These are phyloP conservation scores for Ifrita kowaldi DNA, from an alignment of 2,113 vertebrate genomes.

Conservation along the genomic window DNA sequence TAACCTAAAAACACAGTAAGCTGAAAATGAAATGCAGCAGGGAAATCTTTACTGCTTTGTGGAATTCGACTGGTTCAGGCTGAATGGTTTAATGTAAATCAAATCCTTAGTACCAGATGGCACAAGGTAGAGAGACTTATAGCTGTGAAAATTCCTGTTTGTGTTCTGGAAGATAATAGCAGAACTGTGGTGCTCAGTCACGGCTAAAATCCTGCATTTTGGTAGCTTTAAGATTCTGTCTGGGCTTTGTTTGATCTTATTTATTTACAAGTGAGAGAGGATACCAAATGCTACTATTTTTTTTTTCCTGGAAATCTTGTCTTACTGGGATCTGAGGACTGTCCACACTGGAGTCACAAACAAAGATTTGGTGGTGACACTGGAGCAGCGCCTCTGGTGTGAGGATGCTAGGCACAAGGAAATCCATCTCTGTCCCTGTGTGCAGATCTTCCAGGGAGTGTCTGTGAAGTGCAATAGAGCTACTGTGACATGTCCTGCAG, in stretches of 20 bases:
- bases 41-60: background rate
- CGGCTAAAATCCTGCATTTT: background rate
- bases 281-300: background rate
- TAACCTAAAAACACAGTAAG: constrained; percentile 2
- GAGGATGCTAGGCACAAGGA: background rate
- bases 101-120: background rate
- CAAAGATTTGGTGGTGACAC: background rate
- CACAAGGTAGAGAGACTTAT: background rate
- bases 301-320: background rate
- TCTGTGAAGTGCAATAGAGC: background rate
- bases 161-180: background rate
- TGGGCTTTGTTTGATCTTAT: background rate
- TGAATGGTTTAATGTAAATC: background rate
- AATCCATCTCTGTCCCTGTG: background rate
- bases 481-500: accelerated
- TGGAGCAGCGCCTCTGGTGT: background rate
- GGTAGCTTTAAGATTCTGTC: background rate
- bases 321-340: background rate
- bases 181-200: background rate
- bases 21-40: background rate
- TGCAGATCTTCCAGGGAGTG: background rate
- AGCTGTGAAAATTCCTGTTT: background rate
- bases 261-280: background rate
- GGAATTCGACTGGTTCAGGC: constrained; percentile 2
- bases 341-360: accelerated